These are phyloP conservation scores for Sebastes minor DNA, from an alignment of 2,797 vertebrate species.

Conservation along the genomic window DNA sequence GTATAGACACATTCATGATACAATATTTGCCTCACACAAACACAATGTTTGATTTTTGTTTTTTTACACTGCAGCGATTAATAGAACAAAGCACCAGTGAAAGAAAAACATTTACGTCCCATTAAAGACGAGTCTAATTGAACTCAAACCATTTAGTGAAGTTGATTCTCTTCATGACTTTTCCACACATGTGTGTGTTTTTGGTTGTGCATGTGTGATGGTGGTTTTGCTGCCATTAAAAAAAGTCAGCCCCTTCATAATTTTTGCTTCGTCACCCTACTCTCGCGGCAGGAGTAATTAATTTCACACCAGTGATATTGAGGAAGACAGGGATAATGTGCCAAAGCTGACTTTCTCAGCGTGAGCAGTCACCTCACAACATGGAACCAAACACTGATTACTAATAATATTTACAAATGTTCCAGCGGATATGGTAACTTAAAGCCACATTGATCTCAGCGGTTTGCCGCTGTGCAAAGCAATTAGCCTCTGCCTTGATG, in stretches of 20 bases:
- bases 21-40: not conserved
- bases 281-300: constrained; percentile 54
- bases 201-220: not conserved
- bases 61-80: not conserved
- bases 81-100: not conserved
- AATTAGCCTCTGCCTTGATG: constrained; percentile 33
- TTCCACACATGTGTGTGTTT: not conserved
- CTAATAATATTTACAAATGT: constrained; percentile 55
- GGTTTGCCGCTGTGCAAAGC: constrained; percentile 34
- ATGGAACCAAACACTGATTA: constrained; percentile 57
- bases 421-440: constrained; percentile 35
- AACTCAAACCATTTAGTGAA: constrained; percentile 7
- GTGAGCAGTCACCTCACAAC: constrained; percentile 54
- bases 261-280: constrained; percentile 40
- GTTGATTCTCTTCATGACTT: not conserved
- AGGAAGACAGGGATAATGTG: constrained; percentile 50
- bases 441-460: constrained; percentile 51
- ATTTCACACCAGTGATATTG: constrained; percentile 57
- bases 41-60: not conserved
- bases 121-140: constrained; percentile 32
- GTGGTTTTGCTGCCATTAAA: constrained; percentile 22
- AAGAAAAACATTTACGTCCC: not conserved
- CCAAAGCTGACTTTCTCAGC: constrained; percentile 43
- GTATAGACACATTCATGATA: not conserved
- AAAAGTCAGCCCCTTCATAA: constrained; percentile 27